Percentiles rank a stretch among this genome's conserved stretches.
phyloP scores from a whole-genome alignment of 2,797 vertebrate species.

The Harpagifer antarcticus region DNA sequence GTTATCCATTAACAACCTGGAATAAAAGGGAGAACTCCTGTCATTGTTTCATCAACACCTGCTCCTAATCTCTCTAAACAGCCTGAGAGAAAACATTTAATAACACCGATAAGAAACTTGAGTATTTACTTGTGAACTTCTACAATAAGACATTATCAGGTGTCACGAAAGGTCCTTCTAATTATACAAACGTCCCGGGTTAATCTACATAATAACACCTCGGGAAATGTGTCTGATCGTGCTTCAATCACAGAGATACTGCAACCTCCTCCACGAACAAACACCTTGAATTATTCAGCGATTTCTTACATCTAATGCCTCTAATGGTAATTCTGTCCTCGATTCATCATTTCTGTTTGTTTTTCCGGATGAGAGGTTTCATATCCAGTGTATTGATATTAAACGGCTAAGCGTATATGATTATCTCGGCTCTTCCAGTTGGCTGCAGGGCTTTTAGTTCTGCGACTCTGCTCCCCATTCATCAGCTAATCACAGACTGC shows the following conservation, averaged over 20 bases:
- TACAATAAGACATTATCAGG: background rate
- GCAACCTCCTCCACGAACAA: slow-evolving; percentile 36
- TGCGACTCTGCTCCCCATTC: slow-evolving; percentile 63
- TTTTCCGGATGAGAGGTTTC: slow-evolving; percentile 70
- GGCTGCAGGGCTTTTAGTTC: slow-evolving; percentile 72
- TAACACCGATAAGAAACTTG: background rate
- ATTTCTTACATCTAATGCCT: slow-evolving; percentile 43
- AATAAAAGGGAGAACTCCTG: background rate
- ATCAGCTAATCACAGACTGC: slow-evolving; percentile 74
- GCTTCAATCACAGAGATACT: slow-evolving; percentile 46
- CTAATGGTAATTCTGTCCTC: slow-evolving; percentile 59
- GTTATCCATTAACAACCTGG: background rate
- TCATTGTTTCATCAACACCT: background rate
- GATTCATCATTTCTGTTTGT: slow-evolving; percentile 75
- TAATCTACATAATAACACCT: slow-evolving; percentile 34
- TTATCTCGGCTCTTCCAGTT: slow-evolving; percentile 74
- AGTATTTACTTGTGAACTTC: background rate
- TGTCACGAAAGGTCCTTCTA: background rate
- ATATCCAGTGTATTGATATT: slow-evolving; percentile 69
- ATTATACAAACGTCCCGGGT: slow-evolving; percentile 7
- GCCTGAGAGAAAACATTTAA: too few species aligned
- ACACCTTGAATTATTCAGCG: slow-evolving; percentile 66
- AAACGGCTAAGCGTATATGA: slow-evolving; percentile 67
- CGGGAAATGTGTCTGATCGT: slow-evolving; percentile 27
- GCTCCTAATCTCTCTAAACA: too few species aligned